These are phyloP conservation scores for Halictus quadricinctus DNA, from an alignment of 2,888 invertebrate genomes.

Conservation along the genomic window DNA sequence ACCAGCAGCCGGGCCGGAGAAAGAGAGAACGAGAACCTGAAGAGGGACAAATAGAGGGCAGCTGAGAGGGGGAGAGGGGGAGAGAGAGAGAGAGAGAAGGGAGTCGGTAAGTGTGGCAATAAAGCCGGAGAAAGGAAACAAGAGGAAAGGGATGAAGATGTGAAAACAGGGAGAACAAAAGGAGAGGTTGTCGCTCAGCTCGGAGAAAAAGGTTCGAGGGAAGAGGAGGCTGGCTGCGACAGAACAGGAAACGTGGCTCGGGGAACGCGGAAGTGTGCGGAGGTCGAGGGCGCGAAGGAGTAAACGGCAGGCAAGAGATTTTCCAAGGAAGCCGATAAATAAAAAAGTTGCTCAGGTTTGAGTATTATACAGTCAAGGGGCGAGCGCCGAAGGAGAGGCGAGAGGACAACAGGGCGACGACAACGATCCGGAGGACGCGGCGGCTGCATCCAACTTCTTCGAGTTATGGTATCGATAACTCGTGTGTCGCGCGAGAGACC, in stretches of 20 bases:
- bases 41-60: constrained; percentile 25
- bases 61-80: background rate
- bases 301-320: constrained; percentile 55
- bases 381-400: constrained; percentile 24
- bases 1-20: background rate
- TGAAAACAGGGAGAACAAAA: constrained; percentile 29
- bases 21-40: background rate
- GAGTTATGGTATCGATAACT: constrained; percentile 77
- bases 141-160: constrained; percentile 16
- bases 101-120: constrained; percentile 20
- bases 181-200: constrained; percentile 10
- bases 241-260: constrained; percentile 35
- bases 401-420: constrained; percentile 46
- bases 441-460: constrained; percentile 63
- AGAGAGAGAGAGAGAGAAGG: background rate
- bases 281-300: constrained; percentile 42
- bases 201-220: constrained; percentile 18
- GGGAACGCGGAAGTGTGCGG: constrained; percentile 51
- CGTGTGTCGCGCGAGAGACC: constrained; percentile 59
- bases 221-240: constrained; percentile 11
- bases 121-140: constrained; percentile 34
- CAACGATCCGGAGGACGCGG: constrained; percentile 48
- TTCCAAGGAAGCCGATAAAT: constrained; percentile 68
- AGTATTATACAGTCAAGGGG: constrained; percentile 55
- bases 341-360: constrained; percentile 68